A percentile compares a stretch with the other conserved stretches of the same genome.
Conservation (phyloP, 2,888 invertebrate genomes). For the Leptopilina myrica region DNA sequence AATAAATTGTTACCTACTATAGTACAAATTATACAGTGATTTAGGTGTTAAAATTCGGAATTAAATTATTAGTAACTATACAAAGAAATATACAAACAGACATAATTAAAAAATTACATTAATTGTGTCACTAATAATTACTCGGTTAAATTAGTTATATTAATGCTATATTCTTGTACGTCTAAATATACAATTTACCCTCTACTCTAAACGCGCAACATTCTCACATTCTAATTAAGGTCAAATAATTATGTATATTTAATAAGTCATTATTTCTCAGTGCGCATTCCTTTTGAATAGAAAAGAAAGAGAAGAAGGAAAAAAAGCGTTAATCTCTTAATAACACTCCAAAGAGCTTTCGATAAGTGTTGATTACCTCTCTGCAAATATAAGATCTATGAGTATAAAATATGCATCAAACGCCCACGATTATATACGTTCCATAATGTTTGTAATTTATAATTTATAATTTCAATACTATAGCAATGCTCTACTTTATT, state of each 20-base stretch:
- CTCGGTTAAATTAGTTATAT: neutral
- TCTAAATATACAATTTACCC: neutral
- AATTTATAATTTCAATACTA: constrained; percentile 31
- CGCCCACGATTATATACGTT: constrained; percentile 7
- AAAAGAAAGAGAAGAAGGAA: neutral
- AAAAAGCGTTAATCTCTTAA: neutral
- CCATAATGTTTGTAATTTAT: neutral
- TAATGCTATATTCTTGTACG: neutral
- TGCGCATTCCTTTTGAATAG: constrained; percentile 3
- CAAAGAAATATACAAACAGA: too few species aligned
- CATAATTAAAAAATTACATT: too few species aligned
- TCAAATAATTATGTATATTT: neutral
- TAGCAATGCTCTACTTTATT: constrained; percentile 23
- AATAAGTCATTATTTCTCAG: neutral
- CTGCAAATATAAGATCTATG: neutral
- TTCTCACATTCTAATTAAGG: constrained; percentile 13
- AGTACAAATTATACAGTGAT: too few species aligned
- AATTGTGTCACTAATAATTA: too few species aligned
- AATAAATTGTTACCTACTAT: too few species aligned
- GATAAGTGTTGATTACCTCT: neutral
- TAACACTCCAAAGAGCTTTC: neutral
- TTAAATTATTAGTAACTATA: too few species aligned
- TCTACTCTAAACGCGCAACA: neutral
- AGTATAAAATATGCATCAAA: constrained; percentile 5
- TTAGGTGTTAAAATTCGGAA: too few species aligned